Base-by-base conservation (phyloP, 2,797 vertebrate genomes). In the Antennarius maculatus region DNA sequence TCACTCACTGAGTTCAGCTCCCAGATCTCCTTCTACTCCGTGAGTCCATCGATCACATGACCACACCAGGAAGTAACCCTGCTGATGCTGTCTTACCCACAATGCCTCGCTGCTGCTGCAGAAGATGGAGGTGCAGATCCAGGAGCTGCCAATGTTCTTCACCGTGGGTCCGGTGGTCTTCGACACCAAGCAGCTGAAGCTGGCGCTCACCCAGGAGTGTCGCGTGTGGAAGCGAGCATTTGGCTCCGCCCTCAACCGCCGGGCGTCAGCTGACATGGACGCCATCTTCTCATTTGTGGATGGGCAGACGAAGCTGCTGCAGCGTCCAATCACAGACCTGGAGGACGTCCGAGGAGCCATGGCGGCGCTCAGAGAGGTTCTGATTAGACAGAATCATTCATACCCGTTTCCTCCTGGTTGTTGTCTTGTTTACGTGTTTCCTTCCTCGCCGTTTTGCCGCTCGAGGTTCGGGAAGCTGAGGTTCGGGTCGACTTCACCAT, bases 151-250 rank as follows among this genome's bases (percentile, higher is more conserved):
- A 1, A 66, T 48, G 12, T 85, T 76, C 39, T 89, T 13, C 45
- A 50, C 65, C 0, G 85, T 93, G 66, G 91, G 90, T 16, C 86
- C 93, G 0, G 48, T 95, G 43, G 83, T 92, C 50, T 86, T 93
- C 18, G 82, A 88, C 17, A 93, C 90, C 0, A 89, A 93, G 1
- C 80, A 87, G 23, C 74, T 95, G 79, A 94, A 94, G 87, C 81
- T 93, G 68, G 90, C 93, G 7, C 90, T 96, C 60, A 86, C 88
- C 72, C 93, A 94, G 66, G 94, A 95, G 78, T 94, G 94, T 70
- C 83, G 31, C 0, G 72, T 77, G 45, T 94, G 94, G 93, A 95
- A 95, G 74, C 89, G 86, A 66, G 78, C 79, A 2, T 95, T 94
- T 14, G 95, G 95, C 43, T 74, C 87, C 0, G 89, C 93, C 9